Base-by-base conservation (phyloP, 92 coral and sea anemone species). In the Hydrozoanthus gracilis region DNA sequence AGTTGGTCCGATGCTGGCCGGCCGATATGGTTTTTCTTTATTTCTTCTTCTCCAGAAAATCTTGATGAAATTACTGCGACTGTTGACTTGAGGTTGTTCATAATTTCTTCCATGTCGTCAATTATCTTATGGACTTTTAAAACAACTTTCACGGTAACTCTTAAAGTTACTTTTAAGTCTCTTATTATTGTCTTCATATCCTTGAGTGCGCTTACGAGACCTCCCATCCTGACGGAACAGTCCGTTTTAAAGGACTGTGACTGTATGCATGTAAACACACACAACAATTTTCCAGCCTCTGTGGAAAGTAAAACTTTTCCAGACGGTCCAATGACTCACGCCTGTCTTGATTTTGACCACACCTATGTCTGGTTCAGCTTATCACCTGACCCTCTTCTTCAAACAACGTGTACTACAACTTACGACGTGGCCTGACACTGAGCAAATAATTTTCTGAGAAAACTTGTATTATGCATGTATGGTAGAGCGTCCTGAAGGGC, bases 91-190 rank as follows among this genome's bases (percentile, higher is more conserved):
- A 86, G 88, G 17, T 76, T 52, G 15, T 86, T 75, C n/a, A 86
- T 83, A 2, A 62, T 76, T 35, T 86, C 72, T 61, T 86, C 88
- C 9, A 86, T 10, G 84, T 86, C 88, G 35, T 86, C 84, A 20
- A 86, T 77, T n/a, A 86, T 86, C 13, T 75, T 77, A 35, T 86
- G 88, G 61, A 56, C 82, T 75, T 86, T 86, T 18, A 86, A 77
- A 15, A 86, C 88, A 44, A 75, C 82, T 76, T 86, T 86, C 61
- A 77, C 71, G 7, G 88, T 86, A 48, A 73, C 14, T 74, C 76
- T 86, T 15, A 86, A 52, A 44, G 88, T 86, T 77, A 86, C 9
- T 52, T 86, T 86, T 56, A 86, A 75, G 61, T 86, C 88, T 47
- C 84, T 50, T 64, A 86, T 86, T 16, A 75, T 86, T 35, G 73